A percentile compares a stretch with the other conserved stretches of the same genome.
Evolutionary conservation across 2,888 invertebrate species (phyloP).

Genomic region (Drosophila testacea): DNA sequence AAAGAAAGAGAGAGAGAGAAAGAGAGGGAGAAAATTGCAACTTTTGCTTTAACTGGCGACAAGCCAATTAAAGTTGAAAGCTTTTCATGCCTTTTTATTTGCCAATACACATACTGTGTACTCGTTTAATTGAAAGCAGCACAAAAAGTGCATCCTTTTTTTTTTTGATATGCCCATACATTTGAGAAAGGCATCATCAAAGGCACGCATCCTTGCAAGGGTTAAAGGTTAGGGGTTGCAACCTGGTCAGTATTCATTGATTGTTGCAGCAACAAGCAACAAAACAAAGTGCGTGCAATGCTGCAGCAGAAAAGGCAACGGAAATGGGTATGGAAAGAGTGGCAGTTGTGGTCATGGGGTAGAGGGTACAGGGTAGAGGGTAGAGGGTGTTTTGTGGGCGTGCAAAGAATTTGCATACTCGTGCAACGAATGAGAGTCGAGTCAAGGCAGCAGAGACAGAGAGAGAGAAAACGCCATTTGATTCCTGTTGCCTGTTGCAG

Average conservation of each 20-base stretch:
- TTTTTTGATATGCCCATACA: constrained; percentile 1
- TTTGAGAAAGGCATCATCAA: neutral
- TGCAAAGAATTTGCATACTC: constrained; percentile 18
- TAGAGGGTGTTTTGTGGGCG: constrained; percentile 22
- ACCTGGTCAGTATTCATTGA: constrained; percentile 20
- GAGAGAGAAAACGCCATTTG: constrained; percentile 7
- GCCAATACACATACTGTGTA: constrained; percentile 23
- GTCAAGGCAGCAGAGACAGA: neutral
- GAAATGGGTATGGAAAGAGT: neutral
- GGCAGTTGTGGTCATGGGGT: too few species aligned
- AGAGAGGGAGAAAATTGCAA: neutral
- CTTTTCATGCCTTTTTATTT: constrained; percentile 58
- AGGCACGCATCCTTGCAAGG: constrained; percentile 18
- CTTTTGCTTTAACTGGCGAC: constrained; percentile 20
- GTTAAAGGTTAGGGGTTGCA: constrained; percentile 55
- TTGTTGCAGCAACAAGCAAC: neutral
- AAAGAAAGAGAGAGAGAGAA: constrained; percentile 9
- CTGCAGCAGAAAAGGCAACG: constrained; percentile 5
- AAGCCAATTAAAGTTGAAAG: constrained; percentile 53
- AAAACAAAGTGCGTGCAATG: constrained; percentile 20
- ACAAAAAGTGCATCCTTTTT: constrained; percentile 61
- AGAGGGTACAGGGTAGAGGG: neutral
- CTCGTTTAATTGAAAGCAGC: constrained; percentile 25
- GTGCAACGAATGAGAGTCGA: constrained; percentile 15
- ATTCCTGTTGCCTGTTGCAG: constrained; percentile 17